Conservation (phyloP, 2,113 vertebrate species). For the Siniperca chuatsi region DNA sequence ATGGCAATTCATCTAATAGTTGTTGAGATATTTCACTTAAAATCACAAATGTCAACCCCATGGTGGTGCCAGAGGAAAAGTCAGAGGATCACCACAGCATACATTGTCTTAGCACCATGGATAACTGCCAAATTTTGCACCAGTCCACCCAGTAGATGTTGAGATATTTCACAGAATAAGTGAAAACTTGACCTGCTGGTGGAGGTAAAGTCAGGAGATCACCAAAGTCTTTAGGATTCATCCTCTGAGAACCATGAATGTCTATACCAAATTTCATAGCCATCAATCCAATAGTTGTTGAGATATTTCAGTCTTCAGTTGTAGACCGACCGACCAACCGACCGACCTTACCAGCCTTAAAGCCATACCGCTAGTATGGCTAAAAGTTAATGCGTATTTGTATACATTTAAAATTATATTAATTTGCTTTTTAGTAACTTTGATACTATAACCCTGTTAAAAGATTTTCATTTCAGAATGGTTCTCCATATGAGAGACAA, state of each 20-base stretch:
- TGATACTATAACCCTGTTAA: background rate
- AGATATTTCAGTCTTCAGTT: background rate
- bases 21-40: background rate
- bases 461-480: background rate
- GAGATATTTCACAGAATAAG: background rate
- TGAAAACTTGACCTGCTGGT: background rate
- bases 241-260: background rate
- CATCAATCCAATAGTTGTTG: background rate
- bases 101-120: background rate
- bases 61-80: no score
- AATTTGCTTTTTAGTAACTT: background rate
- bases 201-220: background rate
- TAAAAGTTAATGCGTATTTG: background rate
- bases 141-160: background rate
- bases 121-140: background rate
- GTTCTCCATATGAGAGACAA: conserved; percentile 13
- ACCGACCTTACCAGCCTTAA: background rate
- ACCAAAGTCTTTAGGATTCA: background rate
- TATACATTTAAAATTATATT: background rate
- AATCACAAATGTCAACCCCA: background rate
- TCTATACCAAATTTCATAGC: background rate
- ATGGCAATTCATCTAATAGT: background rate
- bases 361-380: background rate
- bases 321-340: background rate
- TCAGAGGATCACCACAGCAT: background rate